A percentile compares a stretch with the other conserved stretches of the same genome.
Evolutionary conservation across 1,140 invertebrate genomes (phyloP).

Genomic region (Matsumurasca onukii): DNA sequence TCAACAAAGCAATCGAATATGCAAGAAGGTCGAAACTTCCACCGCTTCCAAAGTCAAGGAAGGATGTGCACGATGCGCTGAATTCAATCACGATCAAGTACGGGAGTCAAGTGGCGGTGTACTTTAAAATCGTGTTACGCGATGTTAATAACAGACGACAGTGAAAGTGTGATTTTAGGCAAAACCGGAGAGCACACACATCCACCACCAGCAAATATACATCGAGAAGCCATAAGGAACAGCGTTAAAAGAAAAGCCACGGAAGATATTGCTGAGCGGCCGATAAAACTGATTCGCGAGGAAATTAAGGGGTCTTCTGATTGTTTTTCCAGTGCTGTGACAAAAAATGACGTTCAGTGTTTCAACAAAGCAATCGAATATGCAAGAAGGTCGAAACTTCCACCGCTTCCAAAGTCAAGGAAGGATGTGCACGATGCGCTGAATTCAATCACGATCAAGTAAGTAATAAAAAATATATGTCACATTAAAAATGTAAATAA

Average conservation of each 20-base stretch:
- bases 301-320: no score
- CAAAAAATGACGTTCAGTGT: not conserved
- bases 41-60: not conserved
- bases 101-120: no score
- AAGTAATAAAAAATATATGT: no score
- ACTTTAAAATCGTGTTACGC: no score
- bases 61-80: not conserved
- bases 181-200: not conserved
- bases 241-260: not conserved
- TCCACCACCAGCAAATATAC: not conserved
- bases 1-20: not conserved
- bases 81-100: slow-evolving; percentile 2
- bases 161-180: not conserved
- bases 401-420: not conserved
- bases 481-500: no score
- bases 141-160: no score
- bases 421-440: not conserved
- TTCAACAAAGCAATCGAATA: not conserved
- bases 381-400: not conserved
- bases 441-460: slow-evolving; percentile 1
- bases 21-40: not conserved
- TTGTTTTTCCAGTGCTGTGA: not conserved
- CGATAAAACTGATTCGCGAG: no score
- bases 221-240: not conserved
- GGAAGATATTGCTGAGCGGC: not conserved